Percentiles rank a stretch among this genome's conserved stretches.
Evolutionary conservation across 2,888 invertebrate genomes (phyloP).

Genomic region (Campaea margaritaria): DNA sequence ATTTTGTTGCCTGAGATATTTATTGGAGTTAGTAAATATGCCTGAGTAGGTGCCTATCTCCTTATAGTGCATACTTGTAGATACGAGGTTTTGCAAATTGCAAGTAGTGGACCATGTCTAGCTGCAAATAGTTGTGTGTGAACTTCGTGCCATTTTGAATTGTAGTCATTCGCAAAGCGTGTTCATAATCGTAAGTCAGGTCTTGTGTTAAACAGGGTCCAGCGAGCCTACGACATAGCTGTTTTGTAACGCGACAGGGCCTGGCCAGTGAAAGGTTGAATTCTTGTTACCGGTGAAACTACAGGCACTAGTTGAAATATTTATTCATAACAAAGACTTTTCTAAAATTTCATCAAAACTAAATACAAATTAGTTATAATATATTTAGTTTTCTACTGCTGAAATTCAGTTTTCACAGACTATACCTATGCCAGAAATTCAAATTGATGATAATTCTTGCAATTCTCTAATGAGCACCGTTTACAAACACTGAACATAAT

Average conservation of each 20-base stretch:
- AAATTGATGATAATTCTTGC: no score
- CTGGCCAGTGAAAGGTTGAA: conserved; percentile 12
- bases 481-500: no score
- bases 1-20: conserved; percentile 81
- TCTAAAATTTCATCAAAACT: neutral
- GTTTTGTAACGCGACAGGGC: conserved; percentile 32
- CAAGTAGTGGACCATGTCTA: no score
- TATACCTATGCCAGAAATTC: no score
- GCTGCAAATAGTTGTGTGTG: conserved; percentile 31
- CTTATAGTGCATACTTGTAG: neutral
- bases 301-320: neutral
- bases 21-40: conserved; percentile 80
- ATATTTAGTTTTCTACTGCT: no score
- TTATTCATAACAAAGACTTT: neutral
- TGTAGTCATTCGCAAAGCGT: conserved; percentile 51
- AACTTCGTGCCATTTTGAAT: conserved; percentile 57
- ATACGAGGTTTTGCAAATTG: no score
- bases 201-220: conserved; percentile 44
- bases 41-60: conserved; percentile 46
- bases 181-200: conserved; percentile 54
- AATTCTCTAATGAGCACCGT: no score
- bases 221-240: conserved; percentile 20
- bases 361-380: no score
- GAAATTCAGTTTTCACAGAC: no score
- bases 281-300: conserved; percentile 4